Percentiles rank a stretch among this genome's conserved stretches.
Evolutionary conservation across 2,797 vertebrate genomes (phyloP).

Genomic region (Oryzias dopingdopingensis): DNA sequence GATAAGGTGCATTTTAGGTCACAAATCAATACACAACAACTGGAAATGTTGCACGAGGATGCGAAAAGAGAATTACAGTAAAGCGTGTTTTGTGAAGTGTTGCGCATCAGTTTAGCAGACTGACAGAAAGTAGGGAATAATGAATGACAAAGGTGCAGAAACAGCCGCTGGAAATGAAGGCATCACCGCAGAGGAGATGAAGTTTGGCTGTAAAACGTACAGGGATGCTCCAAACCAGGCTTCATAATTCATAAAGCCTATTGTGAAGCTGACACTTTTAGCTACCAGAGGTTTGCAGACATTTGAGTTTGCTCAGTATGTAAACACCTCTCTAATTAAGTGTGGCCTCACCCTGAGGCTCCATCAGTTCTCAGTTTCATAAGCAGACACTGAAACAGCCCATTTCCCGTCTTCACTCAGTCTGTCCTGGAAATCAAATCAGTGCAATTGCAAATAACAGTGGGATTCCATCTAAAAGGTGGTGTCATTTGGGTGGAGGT

Average conservation of each 20-base stretch:
- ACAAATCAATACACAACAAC: neutral
- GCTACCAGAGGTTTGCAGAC: conserved; percentile 1
- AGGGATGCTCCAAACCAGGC: conserved; percentile 8
- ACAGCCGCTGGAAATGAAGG: conserved; percentile 1
- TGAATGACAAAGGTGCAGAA: neutral
- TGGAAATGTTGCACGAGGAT: conserved; percentile 19
- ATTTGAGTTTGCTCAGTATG: conserved; percentile 1
- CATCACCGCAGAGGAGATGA: conserved; percentile 1
- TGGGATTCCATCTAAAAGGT: conserved; percentile 40
- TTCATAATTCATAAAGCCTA: conserved; percentile 14
- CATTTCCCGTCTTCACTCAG: conserved; percentile 17
- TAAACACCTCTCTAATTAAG: conserved; percentile 7
- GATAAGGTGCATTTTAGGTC: neutral
- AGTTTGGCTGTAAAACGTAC: conserved; percentile 1
- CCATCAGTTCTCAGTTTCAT: neutral
- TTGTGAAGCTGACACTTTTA: conserved; percentile 3
- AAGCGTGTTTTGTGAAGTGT: conserved; percentile 21
- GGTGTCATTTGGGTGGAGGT: conserved; percentile 40
- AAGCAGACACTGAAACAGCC: conserved; percentile 21
- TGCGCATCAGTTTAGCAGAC: conserved; percentile 10
- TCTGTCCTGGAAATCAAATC: conserved; percentile 41
- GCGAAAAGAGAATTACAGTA: conserved; percentile 14
- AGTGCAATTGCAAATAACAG: conserved; percentile 39
- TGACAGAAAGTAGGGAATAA: conserved; percentile 17
- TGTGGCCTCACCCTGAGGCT: neutral